A percentile compares a stretch with the other conserved stretches of the same genome.
phyloP scores from a whole-genome alignment of 2,888 invertebrate genomes.

The Proisotoma minuta region DNA sequence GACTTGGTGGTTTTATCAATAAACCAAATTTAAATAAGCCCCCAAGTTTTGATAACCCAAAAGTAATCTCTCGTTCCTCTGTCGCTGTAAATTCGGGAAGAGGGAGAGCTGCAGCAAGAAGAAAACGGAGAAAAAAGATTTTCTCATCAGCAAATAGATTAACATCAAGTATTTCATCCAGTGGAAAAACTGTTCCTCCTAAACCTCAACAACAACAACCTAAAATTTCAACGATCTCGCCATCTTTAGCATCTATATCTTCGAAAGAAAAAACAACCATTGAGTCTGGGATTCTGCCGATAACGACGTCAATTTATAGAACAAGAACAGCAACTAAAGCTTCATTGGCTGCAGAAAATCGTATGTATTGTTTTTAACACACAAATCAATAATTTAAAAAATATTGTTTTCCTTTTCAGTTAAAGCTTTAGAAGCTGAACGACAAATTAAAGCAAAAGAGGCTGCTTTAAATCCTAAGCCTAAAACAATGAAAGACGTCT shows the following conservation, averaged over 20 bases:
- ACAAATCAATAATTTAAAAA: not conserved
- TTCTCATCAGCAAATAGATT: slow-evolving; percentile 21
- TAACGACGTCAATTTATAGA: slow-evolving; percentile 39
- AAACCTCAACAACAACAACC: slow-evolving; percentile 29
- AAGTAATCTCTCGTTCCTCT: too few species aligned
- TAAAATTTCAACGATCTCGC: slow-evolving; percentile 8
- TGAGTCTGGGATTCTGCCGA: slow-evolving; percentile 7
- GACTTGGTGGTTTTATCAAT: not conserved
- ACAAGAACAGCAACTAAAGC: slow-evolving; percentile 43
- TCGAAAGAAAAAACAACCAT: not conserved
- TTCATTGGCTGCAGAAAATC: slow-evolving; percentile 40
- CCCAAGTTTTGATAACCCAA: too few species aligned
- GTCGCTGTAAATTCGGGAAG: not conserved
- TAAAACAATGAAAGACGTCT: slow-evolving; percentile 81
- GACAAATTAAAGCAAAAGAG: slow-evolving; percentile 9
- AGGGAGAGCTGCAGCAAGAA: slow-evolving; percentile 33
- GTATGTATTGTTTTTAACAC: slow-evolving; percentile 24
- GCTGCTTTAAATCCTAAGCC: slow-evolving; percentile 40
- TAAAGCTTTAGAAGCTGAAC: slow-evolving; percentile 16
- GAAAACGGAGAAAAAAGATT: slow-evolving; percentile 37
- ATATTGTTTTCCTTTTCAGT: slow-evolving; percentile 9
- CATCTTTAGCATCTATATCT: slow-evolving; percentile 5
- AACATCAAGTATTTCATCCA: slow-evolving; percentile 10
- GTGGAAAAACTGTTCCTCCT: slow-evolving; percentile 20
- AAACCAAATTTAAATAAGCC: not conserved